phyloP scores from a whole-genome alignment of 2,888 invertebrate species.

The Pyrgus malvae region DNA sequence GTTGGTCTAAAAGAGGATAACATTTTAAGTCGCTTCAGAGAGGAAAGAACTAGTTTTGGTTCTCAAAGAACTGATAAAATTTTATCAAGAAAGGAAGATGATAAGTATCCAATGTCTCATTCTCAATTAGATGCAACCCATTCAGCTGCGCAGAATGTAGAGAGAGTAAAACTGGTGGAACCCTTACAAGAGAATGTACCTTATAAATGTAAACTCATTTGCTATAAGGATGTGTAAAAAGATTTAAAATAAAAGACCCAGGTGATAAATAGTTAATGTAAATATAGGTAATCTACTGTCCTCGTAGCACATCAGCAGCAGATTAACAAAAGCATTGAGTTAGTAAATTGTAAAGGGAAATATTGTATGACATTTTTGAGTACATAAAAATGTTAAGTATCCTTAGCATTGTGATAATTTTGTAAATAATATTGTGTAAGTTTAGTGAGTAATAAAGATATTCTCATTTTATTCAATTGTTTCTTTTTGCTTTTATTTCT shows the following conservation, averaged over 20 bases:
- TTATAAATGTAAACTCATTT: constrained; percentile 66
- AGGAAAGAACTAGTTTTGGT: neutral
- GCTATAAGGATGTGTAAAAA: constrained; percentile 46
- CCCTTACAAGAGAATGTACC: constrained; percentile 58
- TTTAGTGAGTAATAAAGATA: too few relatives aligned
- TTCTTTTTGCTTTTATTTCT: too few relatives aligned
- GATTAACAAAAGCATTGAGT: too few relatives aligned
- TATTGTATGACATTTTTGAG: too few relatives aligned
- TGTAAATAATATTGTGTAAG: too few relatives aligned
- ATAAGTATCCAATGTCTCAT: neutral
- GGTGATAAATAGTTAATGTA: neutral
- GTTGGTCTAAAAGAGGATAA: neutral
- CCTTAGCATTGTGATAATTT: too few relatives aligned
- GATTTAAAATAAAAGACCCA: neutral
- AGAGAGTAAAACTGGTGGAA: constrained; percentile 9
- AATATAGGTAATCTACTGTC: neutral
- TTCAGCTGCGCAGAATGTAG: neutral
- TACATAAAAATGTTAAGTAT: too few relatives aligned
- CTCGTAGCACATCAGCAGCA: too few relatives aligned
- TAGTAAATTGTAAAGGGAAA: too few relatives aligned
- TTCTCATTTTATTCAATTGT: too few relatives aligned
- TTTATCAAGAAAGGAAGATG: neutral
- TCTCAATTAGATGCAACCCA: neutral
- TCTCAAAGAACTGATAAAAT: neutral
- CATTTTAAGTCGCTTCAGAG: neutral